Evolutionary conservation across 2,888 invertebrate species (phyloP).

Genomic region (Lasioglossum zephyrum): DNA sequence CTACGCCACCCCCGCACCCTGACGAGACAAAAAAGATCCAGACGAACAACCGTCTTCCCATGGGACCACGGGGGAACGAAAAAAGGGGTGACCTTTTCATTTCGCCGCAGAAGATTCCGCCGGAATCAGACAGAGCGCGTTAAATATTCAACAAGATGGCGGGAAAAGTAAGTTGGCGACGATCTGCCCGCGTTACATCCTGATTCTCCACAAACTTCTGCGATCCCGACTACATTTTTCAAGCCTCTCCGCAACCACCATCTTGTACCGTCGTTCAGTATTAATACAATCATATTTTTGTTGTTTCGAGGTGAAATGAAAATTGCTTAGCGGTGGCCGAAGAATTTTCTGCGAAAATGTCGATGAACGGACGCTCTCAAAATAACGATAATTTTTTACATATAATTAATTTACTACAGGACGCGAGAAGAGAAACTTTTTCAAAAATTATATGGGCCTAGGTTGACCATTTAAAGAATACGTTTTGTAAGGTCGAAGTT

Average conservation of each 20-base stretch:
- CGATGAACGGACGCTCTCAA: no score
- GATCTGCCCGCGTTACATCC: background rate
- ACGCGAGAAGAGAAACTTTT: no score
- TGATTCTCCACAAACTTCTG: background rate
- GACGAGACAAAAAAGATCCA: constrained; percentile 36
- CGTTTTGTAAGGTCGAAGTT: no score
- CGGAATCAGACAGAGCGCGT: constrained; percentile 36
- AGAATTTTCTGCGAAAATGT: no score
- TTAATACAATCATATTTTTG: background rate
- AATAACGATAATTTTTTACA: no score
- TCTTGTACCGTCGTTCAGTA: background rate
- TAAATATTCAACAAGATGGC: constrained; percentile 23
- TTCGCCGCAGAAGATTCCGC: constrained; percentile 32
- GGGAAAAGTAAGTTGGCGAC: constrained; percentile 1
- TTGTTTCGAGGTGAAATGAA: background rate
- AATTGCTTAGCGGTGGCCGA: no score
- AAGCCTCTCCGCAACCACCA: background rate
- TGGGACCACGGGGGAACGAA: constrained; percentile 30
- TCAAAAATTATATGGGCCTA: no score
- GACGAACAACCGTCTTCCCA: constrained; percentile 46
- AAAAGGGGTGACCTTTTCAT: constrained; percentile 46
- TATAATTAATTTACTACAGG: no score
- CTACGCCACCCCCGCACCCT: background rate
- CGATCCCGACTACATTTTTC: no score
- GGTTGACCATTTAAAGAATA: no score